Conservation (phyloP, 2,888 invertebrate species). For the Pedicia rivosa region DNA sequence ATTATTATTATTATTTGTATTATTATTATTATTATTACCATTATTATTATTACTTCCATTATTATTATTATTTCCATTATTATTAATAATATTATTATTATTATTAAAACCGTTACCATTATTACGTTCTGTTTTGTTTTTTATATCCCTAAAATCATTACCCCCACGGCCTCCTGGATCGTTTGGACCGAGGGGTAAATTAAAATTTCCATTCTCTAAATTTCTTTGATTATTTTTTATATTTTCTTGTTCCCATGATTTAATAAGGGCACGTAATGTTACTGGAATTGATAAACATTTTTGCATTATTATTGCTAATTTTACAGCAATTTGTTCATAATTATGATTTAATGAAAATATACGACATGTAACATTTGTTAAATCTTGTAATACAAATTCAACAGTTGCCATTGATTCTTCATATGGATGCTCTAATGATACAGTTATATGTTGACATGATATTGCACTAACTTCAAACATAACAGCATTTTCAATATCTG, state of each 20-base stretch:
- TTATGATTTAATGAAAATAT: constrained; percentile 47
- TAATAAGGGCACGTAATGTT: constrained; percentile 73
- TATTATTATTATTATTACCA: neutral
- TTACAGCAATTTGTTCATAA: constrained; percentile 29
- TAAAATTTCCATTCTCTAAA: constrained; percentile 41
- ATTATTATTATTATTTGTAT: neutral
- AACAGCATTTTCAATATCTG: constrained; percentile 35
- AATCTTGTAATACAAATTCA: constrained; percentile 71
- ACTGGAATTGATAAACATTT: constrained; percentile 86
- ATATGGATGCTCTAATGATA: constrained; percentile 82
- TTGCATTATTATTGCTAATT: constrained; percentile 52
- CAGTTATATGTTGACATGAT: constrained; percentile 76
- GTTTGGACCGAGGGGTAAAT: constrained; percentile 48
- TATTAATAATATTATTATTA: constrained; percentile 1
- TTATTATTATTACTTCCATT: neutral
- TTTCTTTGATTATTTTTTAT: constrained; percentile 39
- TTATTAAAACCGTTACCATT: neutral
- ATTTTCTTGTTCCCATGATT: constrained; percentile 69
- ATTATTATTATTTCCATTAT: neutral
- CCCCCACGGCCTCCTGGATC: constrained; percentile 39
- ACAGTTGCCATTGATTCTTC: constrained; percentile 88
- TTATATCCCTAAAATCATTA: constrained; percentile 2
- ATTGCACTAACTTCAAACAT: constrained; percentile 87
- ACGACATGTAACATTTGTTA: constrained; percentile 60
- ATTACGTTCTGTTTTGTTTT: neutral